Evolutionary conservation across 2,113 vertebrate species (phyloP), one percentile per base, ranked within the genome.

Genomic region (Scomber colias): DNA sequence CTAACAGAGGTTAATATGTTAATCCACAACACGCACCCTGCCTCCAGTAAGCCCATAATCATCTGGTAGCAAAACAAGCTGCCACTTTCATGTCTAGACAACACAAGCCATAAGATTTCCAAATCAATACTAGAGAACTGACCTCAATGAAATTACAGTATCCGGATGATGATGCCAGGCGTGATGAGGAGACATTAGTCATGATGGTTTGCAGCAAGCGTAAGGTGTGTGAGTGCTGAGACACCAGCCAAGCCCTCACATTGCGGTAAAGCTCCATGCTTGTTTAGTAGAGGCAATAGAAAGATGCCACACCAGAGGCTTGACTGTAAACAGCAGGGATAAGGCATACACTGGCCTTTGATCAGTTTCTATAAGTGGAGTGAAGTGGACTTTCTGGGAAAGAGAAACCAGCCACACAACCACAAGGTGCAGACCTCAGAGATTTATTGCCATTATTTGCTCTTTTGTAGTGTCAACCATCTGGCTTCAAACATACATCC

Each of bases 1-100:
- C 14, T 85, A 76, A 71, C 62, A n/a, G 66, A 49, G 12, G 56
- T 44, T 35, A 69, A 69, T 19, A 66, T 24, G 69, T 64, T 59
- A 65, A 81, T 30, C 24, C 68, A 19, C 86, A 88, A 71, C 63
- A n/a, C 27, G 79, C 15, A 5, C 40, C 45, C 67, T 27, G 10
- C 24, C 10, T 40, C 3, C 8, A 0, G 15, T 46, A 66, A 80
- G 15, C 57, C 21, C 5, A 4, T 65, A 81, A 86, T 87, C 73
- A 82, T 59, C 60, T 17, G 6, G 73, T n/a, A 84, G 14, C 62
- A 83, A 84, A 74, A 77, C 63, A 83, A 75, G 65, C 54, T 19
- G 66, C 57, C 63, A 44, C 69, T 83, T 70, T 56, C 48, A 71
- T 19, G 89, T 87, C 85, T 92, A 85, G 89, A 90, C 83, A 14